Conservation (phyloP, 1,140 invertebrate species). For the Papilio machaon region DNA sequence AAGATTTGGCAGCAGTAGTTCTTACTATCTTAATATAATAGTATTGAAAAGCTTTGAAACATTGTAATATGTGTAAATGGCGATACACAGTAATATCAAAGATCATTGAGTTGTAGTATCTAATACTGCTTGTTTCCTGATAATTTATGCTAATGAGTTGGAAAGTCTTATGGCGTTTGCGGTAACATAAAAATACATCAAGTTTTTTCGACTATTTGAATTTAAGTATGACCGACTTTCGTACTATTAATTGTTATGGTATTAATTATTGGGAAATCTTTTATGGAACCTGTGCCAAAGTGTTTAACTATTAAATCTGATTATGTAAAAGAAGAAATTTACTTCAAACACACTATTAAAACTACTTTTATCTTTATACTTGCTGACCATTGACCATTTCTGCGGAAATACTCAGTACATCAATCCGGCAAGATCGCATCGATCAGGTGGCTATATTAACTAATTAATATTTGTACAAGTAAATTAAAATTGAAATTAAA, state of each 20-base stretch:
- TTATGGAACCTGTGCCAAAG: background rate
- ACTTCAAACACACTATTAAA: background rate
- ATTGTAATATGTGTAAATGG: background rate
- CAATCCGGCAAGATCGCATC: background rate
- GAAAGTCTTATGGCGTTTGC: too few species aligned
- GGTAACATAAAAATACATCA: background rate
- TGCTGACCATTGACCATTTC: background rate
- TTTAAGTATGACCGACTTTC: background rate
- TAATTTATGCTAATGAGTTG: background rate
- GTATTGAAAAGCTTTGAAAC: background rate
- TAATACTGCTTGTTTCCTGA: background rate
- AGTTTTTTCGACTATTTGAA: background rate
- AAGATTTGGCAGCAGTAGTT: background rate
- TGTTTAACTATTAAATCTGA: background rate
- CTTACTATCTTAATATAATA: too few species aligned
- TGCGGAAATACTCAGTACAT: background rate
- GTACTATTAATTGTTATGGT: background rate
- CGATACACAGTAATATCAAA: background rate
- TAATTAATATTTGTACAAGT: background rate
- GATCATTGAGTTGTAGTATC: background rate
- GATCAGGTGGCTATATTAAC: background rate
- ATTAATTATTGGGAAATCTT: background rate
- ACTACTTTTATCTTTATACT: background rate
- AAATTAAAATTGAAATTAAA: background rate
- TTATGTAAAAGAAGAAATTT: background rate